Evolutionary conservation across 2,888 invertebrate species (phyloP), one percentile per base, ranked within the genome.

Genomic region (Limnephilus lunatus): DNA sequence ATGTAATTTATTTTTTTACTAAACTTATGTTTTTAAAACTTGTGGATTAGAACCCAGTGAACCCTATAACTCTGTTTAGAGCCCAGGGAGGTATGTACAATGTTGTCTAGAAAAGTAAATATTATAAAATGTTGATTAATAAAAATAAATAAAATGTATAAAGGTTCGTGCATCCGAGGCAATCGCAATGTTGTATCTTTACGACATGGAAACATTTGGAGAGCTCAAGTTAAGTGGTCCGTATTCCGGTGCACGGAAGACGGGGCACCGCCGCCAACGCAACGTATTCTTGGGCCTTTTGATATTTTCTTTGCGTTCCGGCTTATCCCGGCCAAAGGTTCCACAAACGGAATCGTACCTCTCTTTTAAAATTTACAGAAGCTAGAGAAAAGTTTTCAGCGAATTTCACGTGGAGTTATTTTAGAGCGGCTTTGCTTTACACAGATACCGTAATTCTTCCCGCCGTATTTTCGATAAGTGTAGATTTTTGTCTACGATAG

Each of bases 261-360:
- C 88, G 31, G 68, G 31, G 31, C 68, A 30, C 53, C 87, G 31
- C 48, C 31, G 30, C 35, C 80, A 25, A 81, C 91, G 86, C 81
- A 19, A 44, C 80, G 85, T 85, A 80, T 86, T 87, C 87, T 81
- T 81, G 30, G 53, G 81, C 86, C 87, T 87, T 91, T 15, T 87
- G 87, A 91, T 91, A 91, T 87, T 91, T 87, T 91, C 87, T 87
- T 87, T 91, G 35, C 87, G 80, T 91, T 80, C 86, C 90, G 86
- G 44, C 83, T 86, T 86, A 44, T 44, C 68, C 88, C 31, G 88
- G 68, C 88, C 88, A 68, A 88, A 88, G 88, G 88, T 53, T 88
- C 35, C n/a, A 68, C 53, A 68, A 85, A 88, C 68, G 68, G 32
- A 88, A 53, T 88, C 14, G 68, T 88, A 53, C 68, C 68, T 31